phyloP scores from a whole-genome alignment of 2,113 vertebrate species.

The Noturus placidus region DNA sequence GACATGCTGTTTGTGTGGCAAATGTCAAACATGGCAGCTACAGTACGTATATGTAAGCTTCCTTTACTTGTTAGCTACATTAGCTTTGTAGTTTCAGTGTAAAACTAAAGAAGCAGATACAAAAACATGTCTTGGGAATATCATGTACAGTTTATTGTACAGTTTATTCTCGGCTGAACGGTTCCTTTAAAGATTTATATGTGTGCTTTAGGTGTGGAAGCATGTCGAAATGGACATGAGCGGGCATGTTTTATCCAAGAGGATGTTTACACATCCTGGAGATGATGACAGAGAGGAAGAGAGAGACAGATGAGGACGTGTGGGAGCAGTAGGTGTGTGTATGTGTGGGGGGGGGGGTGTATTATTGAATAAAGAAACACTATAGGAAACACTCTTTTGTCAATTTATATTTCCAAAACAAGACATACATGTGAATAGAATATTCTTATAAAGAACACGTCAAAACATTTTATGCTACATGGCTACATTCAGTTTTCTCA shows the following conservation, averaged over 20 bases:
- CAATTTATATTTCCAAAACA: not conserved
- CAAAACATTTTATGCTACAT: not conserved
- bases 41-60: not conserved
- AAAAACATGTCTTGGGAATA: not conserved
- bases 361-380: not conserved
- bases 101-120: not conserved
- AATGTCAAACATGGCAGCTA: not conserved
- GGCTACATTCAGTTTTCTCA: not conserved
- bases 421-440: not conserved
- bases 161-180: not conserved
- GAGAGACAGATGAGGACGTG: not conserved
- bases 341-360: not conserved
- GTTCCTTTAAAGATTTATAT: not conserved
- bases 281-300: slow-evolving; percentile 8
- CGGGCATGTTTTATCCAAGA: not conserved
- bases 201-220: slow-evolving; percentile 19
- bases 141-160: not conserved
- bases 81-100: not conserved
- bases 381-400: not conserved
- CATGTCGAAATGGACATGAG: slow-evolving; percentile 26
- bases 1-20: not conserved
- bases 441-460: not conserved
- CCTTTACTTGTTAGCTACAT: not conserved
- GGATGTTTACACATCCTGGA: slow-evolving; percentile 45
- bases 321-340: slow-evolving; percentile 1